These are phyloP conservation scores for Arrhopalites spinosus DNA, from an alignment of 2,888 invertebrate genomes.

Conservation along the genomic window DNA sequence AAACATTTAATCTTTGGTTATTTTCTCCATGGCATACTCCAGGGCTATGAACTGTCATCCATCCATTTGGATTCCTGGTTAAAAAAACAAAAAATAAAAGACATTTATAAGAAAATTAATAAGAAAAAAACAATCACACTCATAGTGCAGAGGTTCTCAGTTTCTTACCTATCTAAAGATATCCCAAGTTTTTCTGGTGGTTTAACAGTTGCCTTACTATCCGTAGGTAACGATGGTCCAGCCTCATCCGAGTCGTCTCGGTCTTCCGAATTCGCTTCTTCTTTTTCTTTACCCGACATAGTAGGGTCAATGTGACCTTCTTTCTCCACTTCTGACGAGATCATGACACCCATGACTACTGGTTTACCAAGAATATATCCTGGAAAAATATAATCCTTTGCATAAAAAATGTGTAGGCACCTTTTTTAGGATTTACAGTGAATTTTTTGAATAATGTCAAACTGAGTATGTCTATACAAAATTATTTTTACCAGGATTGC, in stretches of 20 bases:
- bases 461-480: too few relatives aligned
- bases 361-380: slow-evolving; percentile 74
- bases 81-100: too few relatives aligned
- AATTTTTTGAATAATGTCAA: too few relatives aligned
- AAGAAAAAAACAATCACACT: too few relatives aligned
- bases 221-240: too few relatives aligned
- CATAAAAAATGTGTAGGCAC: too few relatives aligned
- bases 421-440: too few relatives aligned
- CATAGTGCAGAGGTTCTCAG: too few relatives aligned
- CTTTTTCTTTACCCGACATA: background rate
- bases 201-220: background rate
- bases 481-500: slow-evolving; percentile 72
- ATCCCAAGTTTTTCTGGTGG: background rate
- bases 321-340: slow-evolving; percentile 13
- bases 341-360: slow-evolving; percentile 63
- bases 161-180: background rate
- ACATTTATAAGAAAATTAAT: too few relatives aligned
- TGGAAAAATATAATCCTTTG: too few relatives aligned
- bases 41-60: slow-evolving; percentile 45
- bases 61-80: slow-evolving; percentile 24
- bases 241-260: background rate
- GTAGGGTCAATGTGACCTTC: background rate
- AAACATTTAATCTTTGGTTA: slow-evolving; percentile 9
- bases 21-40: slow-evolving; percentile 30
- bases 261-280: background rate